Evolutionary conservation across 1,140 invertebrate genomes (phyloP).

Genomic region (Stenopsyche tienmushanensis): DNA sequence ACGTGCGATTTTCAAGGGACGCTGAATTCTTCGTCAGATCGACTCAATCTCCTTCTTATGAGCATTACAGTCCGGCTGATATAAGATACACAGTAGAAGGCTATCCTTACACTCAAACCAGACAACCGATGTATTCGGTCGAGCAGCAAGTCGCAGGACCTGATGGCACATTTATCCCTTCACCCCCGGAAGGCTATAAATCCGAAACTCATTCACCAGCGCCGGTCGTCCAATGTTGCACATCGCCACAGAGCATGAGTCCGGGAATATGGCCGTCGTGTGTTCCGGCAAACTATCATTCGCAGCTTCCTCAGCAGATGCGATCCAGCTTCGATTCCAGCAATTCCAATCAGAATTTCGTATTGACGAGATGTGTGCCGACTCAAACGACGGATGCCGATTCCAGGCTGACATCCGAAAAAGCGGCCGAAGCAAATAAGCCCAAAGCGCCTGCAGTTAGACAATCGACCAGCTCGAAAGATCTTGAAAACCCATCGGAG

Average conservation of each 20-base stretch:
- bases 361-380: slow-evolving; percentile 55
- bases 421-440: slow-evolving; percentile 41
- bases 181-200: slow-evolving; percentile 68
- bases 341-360: slow-evolving; percentile 25
- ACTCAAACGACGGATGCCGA: slow-evolving; percentile 58
- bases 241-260: slow-evolving; percentile 40
- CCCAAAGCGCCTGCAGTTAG: slow-evolving; percentile 41
- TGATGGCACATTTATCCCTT: slow-evolving; percentile 64
- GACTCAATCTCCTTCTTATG: slow-evolving; percentile 51
- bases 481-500: slow-evolving; percentile 68
- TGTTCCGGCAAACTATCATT: slow-evolving; percentile 39
- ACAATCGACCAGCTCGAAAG: slow-evolving; percentile 53
- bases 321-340: slow-evolving; percentile 44
- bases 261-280: slow-evolving; percentile 25
- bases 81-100: slow-evolving; percentile 77
- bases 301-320: slow-evolving; percentile 29
- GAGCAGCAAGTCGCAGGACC: slow-evolving; percentile 54
- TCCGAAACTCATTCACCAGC: slow-evolving; percentile 48
- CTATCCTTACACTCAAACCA: slow-evolving; percentile 63
- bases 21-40: slow-evolving; percentile 59
- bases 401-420: slow-evolving; percentile 48
- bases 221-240: slow-evolving; percentile 44
- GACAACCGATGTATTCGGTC: slow-evolving; percentile 51
- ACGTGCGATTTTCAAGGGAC: slow-evolving; percentile 64
- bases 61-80: slow-evolving; percentile 60